Base-by-base conservation (phyloP, 1,140 invertebrate species). In the Magallana gigas region DNA sequence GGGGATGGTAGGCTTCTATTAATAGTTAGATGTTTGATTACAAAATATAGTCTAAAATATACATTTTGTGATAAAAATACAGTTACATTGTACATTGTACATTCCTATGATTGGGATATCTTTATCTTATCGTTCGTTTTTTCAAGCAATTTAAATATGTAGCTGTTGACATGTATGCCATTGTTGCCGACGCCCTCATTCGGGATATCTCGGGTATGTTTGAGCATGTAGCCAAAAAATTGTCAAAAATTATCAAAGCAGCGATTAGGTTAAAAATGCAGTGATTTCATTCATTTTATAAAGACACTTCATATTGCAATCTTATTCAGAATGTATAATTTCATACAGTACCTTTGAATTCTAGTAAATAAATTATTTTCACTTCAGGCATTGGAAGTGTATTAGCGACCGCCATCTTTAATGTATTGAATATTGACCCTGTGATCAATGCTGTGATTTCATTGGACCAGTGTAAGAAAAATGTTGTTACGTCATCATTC, bases 401-500 rank as follows among this genome's bases (percentile, higher is more conserved):
- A 58, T 84, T 91, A 59, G 82, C 87, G 59, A 64, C 23, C 16
- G 85, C 87, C 57, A 88, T 91, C 16, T 86, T 87, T 64, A 56
- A 81, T 57, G 88, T 85, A 57, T 76, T 91, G 14, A 84, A 88
- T 29, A 91, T 91, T 23, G 84, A 85, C n/a, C 82, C 84, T 0
- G 90, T 91, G 9, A 87, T 91, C 9, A 83, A 83, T 18, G 29
- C 88, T 68, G 89, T 91, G 8, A 84, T 88, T 14, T 62, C 58
- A 56, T 82, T 91, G 12, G 90, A 91, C 56, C 68, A 83, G n/a
- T 85, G 90, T 91, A 84, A 87, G 87, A 60, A 68, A 48, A 48
- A 48, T 4, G 1, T 4, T 48, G 3, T 48, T 48, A 48, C 36
- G 36, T 48, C 36, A 48, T 48, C 36, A 48, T 48, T 48, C 2